A percentile compares a stretch with the other conserved stretches of the same genome.
These are phyloP conservation scores for Salvelinus sp. DNA, from an alignment of 2,113 vertebrate genomes.

Conservation along the genomic window DNA sequence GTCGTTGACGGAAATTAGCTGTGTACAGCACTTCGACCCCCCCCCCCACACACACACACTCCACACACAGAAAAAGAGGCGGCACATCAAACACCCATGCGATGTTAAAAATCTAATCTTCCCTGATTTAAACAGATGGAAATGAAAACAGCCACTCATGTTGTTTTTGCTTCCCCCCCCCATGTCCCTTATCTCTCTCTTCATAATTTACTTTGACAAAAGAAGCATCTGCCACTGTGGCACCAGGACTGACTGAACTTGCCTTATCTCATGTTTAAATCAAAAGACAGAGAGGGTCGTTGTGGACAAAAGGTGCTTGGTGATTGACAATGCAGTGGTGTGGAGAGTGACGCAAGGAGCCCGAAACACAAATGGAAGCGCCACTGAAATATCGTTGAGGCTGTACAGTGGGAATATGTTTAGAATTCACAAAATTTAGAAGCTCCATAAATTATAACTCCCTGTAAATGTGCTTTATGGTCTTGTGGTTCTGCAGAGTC, in stretches of 20 bases:
- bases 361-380: background rate
- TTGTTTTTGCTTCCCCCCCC: conserved; percentile 2
- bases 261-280: conserved; percentile 9
- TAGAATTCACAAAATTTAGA: too few relatives aligned
- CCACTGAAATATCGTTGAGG: background rate
- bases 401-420: too few relatives aligned
- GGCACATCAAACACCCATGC: conserved; percentile 32
- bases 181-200: background rate
- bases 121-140: conserved; percentile 47
- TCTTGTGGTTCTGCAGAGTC: too few relatives aligned
- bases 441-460: too few relatives aligned
- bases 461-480: too few relatives aligned
- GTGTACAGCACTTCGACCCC: background rate
- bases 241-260: background rate
- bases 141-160: conserved; percentile 15
- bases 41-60: background rate
- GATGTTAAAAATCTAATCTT: conserved; percentile 15
- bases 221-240: background rate
- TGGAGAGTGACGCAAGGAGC: background rate
- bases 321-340: background rate
- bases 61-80: background rate
- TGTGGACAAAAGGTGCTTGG: background rate
- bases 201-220: background rate
- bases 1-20: conserved; percentile 51
- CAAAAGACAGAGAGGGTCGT: background rate